Evolutionary conservation across 2,888 invertebrate species (phyloP), one percentile per base, ranked within the genome.

Genomic region (Formica aserva): DNA sequence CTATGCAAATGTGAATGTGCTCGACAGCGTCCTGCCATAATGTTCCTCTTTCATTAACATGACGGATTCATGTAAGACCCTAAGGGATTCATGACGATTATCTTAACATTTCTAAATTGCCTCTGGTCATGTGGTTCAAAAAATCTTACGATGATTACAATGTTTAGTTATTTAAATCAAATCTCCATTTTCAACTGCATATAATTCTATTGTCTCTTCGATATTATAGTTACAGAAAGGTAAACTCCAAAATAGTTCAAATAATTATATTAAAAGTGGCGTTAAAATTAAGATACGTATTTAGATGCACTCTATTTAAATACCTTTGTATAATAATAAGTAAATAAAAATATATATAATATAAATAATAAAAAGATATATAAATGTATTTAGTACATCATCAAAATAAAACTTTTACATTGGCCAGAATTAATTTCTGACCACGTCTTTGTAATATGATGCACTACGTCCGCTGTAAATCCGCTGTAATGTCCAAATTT

Each of bases 1-100:
- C 78, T 80, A 80, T 80, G 78, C 78, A 80, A 80, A 80, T 80
- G 78, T 6, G 78, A 71, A 60, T 80, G 60, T 80, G 78, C 71
- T 71, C 78, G 78, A 80, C 78, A 80, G 35, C 45, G 57, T 18
- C 60, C 45, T 69, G 55, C 60, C 69, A 26, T 62, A 80, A 71
- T 35, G 71, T 35, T 26, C 60, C 45, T 69, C 57, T 80, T 71
- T 80, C 78, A 71, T 80, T 80, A 80, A 80, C 71, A 80, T 71
- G 78, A 71, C 69, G 32, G 60, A 80, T 60, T 69, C 71, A 41
- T 80, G 60, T 71, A 71, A 71, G 60, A 45, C 26, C 67, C 60
- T 45, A 32, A 71, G 60, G 35, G 69, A 80, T 80, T 80, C 78
- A 80, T 80, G 69, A 48, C 32, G 52, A n/a, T 52, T 18, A 63